Conservation (phyloP, 2,797 vertebrate species). For the Discoglossus pictus region DNA sequence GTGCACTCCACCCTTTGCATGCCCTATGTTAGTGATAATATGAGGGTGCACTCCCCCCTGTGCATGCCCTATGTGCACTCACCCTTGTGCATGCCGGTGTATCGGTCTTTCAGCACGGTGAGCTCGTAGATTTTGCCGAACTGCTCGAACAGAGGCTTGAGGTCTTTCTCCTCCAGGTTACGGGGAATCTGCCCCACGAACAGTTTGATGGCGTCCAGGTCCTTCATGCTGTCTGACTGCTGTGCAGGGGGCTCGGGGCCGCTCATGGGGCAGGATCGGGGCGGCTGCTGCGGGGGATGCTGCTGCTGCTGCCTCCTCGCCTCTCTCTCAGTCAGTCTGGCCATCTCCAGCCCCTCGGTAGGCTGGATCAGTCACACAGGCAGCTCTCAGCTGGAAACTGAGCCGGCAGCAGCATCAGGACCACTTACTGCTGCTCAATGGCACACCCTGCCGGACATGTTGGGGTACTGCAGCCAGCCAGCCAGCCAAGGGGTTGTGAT, state of each 20-base stretch:
- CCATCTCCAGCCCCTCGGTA: conserved; percentile 90
- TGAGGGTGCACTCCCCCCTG: too few relatives aligned
- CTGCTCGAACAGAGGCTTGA: conserved; percentile 96
- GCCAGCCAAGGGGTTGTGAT: neutral
- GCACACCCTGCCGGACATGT: conserved; percentile 56
- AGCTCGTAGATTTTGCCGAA: conserved; percentile 98
- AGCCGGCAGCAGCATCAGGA: conserved; percentile 57
- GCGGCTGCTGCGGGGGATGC: conserved; percentile 70
- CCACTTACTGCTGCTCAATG: conserved; percentile 55
- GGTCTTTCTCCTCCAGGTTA: conserved; percentile 96
- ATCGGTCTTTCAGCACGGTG: conserved; percentile 96
- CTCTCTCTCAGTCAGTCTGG: conserved; percentile 95
- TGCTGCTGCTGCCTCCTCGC: conserved; percentile 86
- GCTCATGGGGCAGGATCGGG: conserved; percentile 87
- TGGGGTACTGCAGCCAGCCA: neutral
- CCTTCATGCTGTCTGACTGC: conserved; percentile 94
- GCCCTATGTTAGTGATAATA: too few relatives aligned
- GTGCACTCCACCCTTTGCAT: too few relatives aligned
- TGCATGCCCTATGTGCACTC: conserved; percentile 60
- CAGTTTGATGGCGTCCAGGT: conserved; percentile 98
- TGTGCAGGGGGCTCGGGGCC: conserved; percentile 82
- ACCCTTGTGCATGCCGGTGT: conserved; percentile 99
- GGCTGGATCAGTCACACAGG: conserved; percentile 74
- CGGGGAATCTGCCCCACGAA: conserved; percentile 98
- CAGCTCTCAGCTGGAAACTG: conserved; percentile 58